Evolutionary conservation across 2,888 invertebrate genomes (phyloP).

Genomic region (Anthophora plumipes): DNA sequence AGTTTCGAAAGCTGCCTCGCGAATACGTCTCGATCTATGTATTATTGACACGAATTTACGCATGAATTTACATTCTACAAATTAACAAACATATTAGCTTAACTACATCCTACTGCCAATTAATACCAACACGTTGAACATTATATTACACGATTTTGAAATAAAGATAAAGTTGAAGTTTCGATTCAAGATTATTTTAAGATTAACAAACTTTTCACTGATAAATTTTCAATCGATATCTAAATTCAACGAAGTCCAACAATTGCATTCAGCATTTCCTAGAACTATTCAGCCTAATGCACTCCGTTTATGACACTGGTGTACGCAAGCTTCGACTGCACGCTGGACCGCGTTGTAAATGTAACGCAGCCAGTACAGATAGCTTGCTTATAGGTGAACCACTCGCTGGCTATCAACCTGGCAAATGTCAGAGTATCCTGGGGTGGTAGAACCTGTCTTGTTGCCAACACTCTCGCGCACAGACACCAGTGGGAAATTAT

Average conservation of each 20-base stretch:
- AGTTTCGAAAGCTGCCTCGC: no score
- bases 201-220: no score
- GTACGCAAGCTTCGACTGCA: slow-evolving; percentile 18
- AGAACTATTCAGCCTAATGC: slow-evolving; percentile 15
- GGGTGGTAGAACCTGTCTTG: slow-evolving; percentile 70
- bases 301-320: slow-evolving; percentile 34
- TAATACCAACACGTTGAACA: no score
- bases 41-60: no score
- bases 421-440: slow-evolving; percentile 82
- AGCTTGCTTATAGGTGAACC: slow-evolving; percentile 80
- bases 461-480: slow-evolving; percentile 33
- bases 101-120: no score
- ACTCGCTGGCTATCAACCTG: slow-evolving; percentile 79
- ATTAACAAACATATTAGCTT: no score
- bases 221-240: no score
- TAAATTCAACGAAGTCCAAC: slow-evolving; percentile 27
- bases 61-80: no score
- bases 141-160: no score
- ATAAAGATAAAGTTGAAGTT: no score
- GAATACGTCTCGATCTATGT: no score
- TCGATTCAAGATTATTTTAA: no score
- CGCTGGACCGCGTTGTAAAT: slow-evolving; percentile 32
- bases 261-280: not conserved
- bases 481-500: slow-evolving; percentile 49
- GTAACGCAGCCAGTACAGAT: slow-evolving; percentile 61